Evolutionary conservation across 2,888 invertebrate genomes (phyloP).

Genomic region (Drosophila differens): DNA sequence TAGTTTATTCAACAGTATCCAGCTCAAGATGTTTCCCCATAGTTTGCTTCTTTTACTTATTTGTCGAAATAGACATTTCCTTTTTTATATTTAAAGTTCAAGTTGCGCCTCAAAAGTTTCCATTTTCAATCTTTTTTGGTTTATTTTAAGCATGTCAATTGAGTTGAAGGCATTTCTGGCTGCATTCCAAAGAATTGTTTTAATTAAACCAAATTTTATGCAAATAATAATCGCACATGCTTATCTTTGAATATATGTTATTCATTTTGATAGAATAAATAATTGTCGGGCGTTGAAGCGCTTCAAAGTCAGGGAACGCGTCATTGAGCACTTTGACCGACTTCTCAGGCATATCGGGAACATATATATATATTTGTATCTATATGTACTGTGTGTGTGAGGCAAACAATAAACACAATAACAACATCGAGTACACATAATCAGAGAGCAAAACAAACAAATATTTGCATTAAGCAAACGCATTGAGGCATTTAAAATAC

Average conservation of each 20-base stretch:
- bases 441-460: conserved; percentile 21
- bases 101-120: neutral
- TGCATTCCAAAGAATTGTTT: conserved; percentile 2
- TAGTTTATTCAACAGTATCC: neutral
- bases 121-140: neutral
- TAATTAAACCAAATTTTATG: neutral
- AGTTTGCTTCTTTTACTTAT: neutral
- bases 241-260: conserved; percentile 1
- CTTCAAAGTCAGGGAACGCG: conserved; percentile 43
- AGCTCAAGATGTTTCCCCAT: neutral
- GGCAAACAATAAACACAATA: neutral
- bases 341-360: conserved; percentile 33
- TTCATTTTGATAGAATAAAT: neutral
- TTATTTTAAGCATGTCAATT: conserved; percentile 3
- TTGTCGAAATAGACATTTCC: neutral
- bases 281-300: conserved; percentile 50
- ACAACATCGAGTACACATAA: neutral
- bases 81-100: neutral
- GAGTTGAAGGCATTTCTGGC: conserved; percentile 9
- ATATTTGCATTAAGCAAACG: conserved; percentile 49
- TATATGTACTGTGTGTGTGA: neutral
- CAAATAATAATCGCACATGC: conserved; percentile 2
- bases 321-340: conserved; percentile 55
- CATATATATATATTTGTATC: neutral
- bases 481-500: conserved; percentile 45